Conservation (phyloP, 2,888 invertebrate genomes). For the Heliconius sara region DNA sequence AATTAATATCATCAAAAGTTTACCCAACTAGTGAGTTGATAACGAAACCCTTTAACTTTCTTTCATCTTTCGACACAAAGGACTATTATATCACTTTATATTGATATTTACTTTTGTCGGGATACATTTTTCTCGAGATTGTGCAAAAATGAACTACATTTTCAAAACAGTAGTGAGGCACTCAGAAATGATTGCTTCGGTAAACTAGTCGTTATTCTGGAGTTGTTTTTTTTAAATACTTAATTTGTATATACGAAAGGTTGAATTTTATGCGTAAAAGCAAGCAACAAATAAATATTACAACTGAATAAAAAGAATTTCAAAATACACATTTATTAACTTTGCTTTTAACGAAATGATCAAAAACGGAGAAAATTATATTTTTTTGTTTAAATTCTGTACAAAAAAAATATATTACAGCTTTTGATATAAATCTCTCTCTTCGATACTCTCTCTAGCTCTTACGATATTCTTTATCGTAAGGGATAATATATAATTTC, state of each 20-base stretch:
- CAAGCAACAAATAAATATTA: background rate
- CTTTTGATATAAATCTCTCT: too few species aligned
- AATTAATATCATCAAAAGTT: conserved; percentile 27
- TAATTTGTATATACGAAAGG: background rate
- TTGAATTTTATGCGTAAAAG: background rate
- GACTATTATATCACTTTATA: conserved; percentile 6
- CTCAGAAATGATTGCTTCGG: background rate
- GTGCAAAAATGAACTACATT: background rate
- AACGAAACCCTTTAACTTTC: conserved; percentile 27
- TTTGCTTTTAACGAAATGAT: background rate
- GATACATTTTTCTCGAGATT: background rate
- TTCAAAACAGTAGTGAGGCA: too few species aligned
- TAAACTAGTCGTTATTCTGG: background rate
- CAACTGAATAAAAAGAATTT: background rate
- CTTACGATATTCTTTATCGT: too few species aligned
- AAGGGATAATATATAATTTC: too few species aligned
- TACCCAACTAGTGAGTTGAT: conserved; percentile 2
- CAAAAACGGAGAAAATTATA: background rate
- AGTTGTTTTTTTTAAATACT: background rate
- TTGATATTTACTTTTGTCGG: background rate
- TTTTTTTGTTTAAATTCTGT: background rate
- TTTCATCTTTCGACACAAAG: conserved; percentile 30
- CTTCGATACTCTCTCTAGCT: too few species aligned
- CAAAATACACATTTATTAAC: background rate
- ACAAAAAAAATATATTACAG: background rate